A percentile compares a stretch with the other conserved stretches of the same genome.
Evolutionary conservation across 1,140 invertebrate species (phyloP).

Genomic region (Pogonomyrmex californicus): DNA sequence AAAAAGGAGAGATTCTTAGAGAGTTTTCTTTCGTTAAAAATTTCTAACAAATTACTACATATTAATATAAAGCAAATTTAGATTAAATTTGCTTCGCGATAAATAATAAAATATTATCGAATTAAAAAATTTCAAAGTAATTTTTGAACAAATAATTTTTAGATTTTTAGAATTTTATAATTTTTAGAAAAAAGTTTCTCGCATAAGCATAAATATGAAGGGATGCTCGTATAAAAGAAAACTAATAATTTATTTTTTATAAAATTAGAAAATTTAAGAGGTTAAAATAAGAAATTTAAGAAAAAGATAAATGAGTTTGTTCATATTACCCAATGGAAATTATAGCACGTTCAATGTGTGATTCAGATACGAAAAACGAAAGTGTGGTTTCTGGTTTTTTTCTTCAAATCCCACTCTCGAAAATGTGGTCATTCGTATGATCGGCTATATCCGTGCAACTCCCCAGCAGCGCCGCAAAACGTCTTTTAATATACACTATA

Average conservation of each 20-base stretch:
- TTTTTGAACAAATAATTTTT: background rate
- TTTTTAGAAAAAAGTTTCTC: background rate
- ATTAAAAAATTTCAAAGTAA: constrained; percentile 22
- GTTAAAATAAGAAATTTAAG: background rate
- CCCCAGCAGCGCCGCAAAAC: constrained; percentile 80
- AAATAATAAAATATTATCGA: background rate
- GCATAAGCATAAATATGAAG: background rate
- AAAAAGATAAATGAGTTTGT: background rate
- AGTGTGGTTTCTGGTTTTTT: constrained; percentile 65
- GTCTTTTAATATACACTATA: constrained; percentile 87
- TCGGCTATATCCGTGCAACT: constrained; percentile 82
- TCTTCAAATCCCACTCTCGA: constrained; percentile 81
- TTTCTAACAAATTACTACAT: constrained; percentile 6
- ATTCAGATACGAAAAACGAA: constrained; percentile 60
- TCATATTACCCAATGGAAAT: constrained; percentile 1
- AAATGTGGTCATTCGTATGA: constrained; percentile 87
- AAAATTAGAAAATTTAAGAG: background rate
- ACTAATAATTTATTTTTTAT: background rate
- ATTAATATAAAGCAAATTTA: constrained; percentile 21
- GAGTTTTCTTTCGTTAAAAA: background rate
- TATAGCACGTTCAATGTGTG: constrained; percentile 2
- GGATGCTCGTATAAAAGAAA: background rate
- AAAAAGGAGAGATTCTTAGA: background rate
- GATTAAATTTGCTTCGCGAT: background rate
- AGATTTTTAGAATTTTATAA: background rate